Base-by-base conservation (phyloP, 2,797 vertebrate genomes). In the Mionectes olivaceus region DNA sequence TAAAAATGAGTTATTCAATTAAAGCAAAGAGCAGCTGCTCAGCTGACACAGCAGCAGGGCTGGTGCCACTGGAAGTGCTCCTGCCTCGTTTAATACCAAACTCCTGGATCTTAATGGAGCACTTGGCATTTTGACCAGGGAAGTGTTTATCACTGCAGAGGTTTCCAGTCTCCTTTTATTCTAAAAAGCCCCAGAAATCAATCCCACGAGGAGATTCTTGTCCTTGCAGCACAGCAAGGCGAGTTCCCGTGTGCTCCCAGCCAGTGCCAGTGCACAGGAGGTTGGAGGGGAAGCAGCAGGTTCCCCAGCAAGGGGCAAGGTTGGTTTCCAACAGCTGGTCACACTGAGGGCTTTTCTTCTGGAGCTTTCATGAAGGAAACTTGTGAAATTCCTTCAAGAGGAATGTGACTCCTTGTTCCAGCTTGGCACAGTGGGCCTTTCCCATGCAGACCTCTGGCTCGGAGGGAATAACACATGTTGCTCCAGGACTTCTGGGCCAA, bases 51-150 rank as follows among this genome's bases (percentile, higher is more conserved):
- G 67, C 64, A 14, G n/a, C 7, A 7, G 43, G 0, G 8, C 68
- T 9, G 21, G 8, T 46, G 10, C 59, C 55, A 2, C 69, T 3
- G 55, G 19, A 65, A 39, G 47, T 10, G 8, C 60, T 80, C 68
- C 75, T 64, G 53, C 37, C 57, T 94, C 2, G 0, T 35, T 55
- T 24, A 32, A 4, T 10, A 16, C 13, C 63, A 19, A 0, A 3
- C 80, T 67, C 83, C 81, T 53, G 46, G 46, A 11, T 59, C 56
- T 49, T 28, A 0, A 1, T 16, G 74, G 63, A 93, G 27, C 47
- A 8, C 85, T 89, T 81, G 87, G 93, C 85, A 41, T 53, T 85
- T 50, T 37, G 67, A 61, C 69, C 65, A 41, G 90, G 61, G 35
- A 55, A 49, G 55, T 27, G 79, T 83, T 94, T 37, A 59, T 83